A percentile compares a stretch with the other conserved stretches of the same genome.
These are phyloP conservation scores for Lithobius niger DNA, from an alignment of 1,140 invertebrate species.

Conservation along the genomic window DNA sequence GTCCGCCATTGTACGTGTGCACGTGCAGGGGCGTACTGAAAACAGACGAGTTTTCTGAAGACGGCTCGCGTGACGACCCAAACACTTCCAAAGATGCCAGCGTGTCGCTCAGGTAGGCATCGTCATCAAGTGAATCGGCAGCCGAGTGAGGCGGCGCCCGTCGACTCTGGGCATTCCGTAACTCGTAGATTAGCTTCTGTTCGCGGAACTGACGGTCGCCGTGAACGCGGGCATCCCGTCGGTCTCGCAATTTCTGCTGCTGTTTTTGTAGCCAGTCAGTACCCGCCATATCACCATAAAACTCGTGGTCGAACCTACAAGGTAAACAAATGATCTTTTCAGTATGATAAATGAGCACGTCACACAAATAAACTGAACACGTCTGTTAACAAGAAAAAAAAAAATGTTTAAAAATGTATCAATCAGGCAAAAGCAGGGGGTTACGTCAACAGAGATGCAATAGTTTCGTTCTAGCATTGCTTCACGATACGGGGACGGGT, in stretches of 20 bases:
- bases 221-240: conserved; percentile 46
- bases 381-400: background rate
- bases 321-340: background rate
- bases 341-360: too few relatives aligned
- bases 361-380: too few relatives aligned
- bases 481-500: too few relatives aligned
- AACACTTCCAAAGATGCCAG: conserved; percentile 14
- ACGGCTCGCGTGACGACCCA: conserved; percentile 24
- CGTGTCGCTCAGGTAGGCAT: conserved; percentile 5
- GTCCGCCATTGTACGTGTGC: conserved; percentile 38
- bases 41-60: conserved; percentile 27
- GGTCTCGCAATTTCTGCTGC: conserved; percentile 55
- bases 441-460: too few relatives aligned
- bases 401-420: background rate
- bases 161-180: conserved; percentile 40
- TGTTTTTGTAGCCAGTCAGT: conserved; percentile 58
- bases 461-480: too few relatives aligned
- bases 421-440: too few relatives aligned
- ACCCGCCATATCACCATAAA: background rate
- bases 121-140: conserved; percentile 1
- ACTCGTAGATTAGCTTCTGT: conserved; percentile 43
- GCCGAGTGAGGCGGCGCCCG: background rate
- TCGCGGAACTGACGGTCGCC: conserved; percentile 55
- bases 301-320: conserved; percentile 3
- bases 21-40: conserved; percentile 49